Base-by-base conservation (phyloP, 2,888 invertebrate genomes). In the Catocala sponsa region DNA sequence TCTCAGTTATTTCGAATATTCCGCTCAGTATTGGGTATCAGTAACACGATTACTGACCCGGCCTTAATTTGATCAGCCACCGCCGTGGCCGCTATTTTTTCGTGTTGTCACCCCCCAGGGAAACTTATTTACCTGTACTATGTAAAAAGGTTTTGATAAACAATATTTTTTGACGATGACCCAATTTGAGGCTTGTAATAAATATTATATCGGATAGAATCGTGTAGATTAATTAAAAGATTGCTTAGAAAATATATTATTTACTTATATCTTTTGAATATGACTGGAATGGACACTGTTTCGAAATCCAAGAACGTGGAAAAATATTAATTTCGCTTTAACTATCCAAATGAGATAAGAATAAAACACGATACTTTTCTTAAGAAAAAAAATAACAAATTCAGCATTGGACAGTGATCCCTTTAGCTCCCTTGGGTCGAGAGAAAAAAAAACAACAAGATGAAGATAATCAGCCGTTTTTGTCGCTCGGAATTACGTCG, bases 11-110 rank as follows among this genome's bases (percentile, higher is more conserved):
- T 89, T 82, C 83, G 88, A 87, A 90, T 88, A 87, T 87, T 89
- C 84, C 82, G 76, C 80, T 84, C 81, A 84, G 90, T 92, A 91
- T 94, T 92, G 89, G 91, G 85, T 93, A 90, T 93, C 93, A 82
- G 92, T 94, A 94, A 94, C 89, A 84, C 86, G 91, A 94, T 94
- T 94, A 94, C 91, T 94, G 94, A 92, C 93, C 93, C 89, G 86
- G 81, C 87, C 90, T 88, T 94, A 94, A 94, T 93, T 92, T 88
- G 85, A 94, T 94, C 91, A 92, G 84, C 77, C 79, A 81, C 78
- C 83, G 81, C 65, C 78, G 82, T 86, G 84, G 88, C 70, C 88
- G 85, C 79, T 84, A 81, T 86, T 85, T 89, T 88, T 91, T 88
- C 75, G 58, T 68, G 84, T 88, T 84, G 79, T 83, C 80, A 79